Evolutionary conservation across 92 coral and sea anemone species (phyloP).

Genomic region (Porites lobata): DNA sequence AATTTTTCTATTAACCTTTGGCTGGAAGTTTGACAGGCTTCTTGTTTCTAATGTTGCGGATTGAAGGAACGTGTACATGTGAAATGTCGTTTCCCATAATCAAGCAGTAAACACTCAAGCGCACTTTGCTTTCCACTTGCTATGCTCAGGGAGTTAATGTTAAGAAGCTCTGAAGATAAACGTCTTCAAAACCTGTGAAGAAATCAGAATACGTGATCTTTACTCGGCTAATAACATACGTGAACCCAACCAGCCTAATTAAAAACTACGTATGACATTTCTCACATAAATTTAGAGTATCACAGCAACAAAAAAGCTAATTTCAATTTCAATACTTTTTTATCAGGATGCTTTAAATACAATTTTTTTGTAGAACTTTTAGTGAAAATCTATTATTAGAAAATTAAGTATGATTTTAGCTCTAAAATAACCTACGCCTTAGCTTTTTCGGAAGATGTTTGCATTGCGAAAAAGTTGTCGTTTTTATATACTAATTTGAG

Average conservation of each 20-base stretch:
- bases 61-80: constrained; percentile 2
- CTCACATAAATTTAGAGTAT: constrained; percentile 30
- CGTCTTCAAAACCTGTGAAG: constrained; percentile 3
- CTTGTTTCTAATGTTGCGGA: neutral
- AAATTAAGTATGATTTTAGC: neutral
- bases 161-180: neutral
- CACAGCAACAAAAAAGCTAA: constrained; percentile 17
- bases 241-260: neutral
- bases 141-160: neutral
- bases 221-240: no score
- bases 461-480: neutral
- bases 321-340: constrained; percentile 4
- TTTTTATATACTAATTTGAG: constrained; percentile 4
- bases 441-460: neutral
- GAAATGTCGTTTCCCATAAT: constrained; percentile 47
- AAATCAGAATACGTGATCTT: constrained; percentile 15
- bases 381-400: neutral
- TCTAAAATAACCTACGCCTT: no score
- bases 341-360: neutral
- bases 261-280: constrained; percentile 21
- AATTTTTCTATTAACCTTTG: constrained; percentile 4
- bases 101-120: neutral
- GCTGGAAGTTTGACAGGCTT: constrained; percentile 10
- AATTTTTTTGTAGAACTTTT: neutral
- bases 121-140: no score